Conservation (phyloP, 2,888 invertebrate species). For the Seira ritae region DNA sequence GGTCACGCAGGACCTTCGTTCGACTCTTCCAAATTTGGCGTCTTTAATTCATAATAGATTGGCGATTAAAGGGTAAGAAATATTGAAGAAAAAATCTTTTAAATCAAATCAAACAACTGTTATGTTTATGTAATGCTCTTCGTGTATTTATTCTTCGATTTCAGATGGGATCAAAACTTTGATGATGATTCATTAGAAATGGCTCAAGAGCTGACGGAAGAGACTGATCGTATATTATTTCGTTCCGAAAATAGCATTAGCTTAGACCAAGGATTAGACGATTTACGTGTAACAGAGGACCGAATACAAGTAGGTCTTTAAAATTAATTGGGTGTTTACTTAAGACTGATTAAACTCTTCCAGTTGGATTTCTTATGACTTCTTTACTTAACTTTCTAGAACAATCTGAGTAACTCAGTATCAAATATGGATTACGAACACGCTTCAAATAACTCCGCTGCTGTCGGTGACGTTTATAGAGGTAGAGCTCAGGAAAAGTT, state of each 20-base stretch:
- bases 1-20: slow-evolving; percentile 84
- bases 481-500: slow-evolving; percentile 71
- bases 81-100: neutral
- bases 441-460: slow-evolving; percentile 67
- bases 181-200: slow-evolving; percentile 70
- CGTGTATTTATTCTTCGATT: neutral
- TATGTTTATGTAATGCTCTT: no score
- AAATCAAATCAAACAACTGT: neutral
- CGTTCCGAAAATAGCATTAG: slow-evolving; percentile 69
- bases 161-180: slow-evolving; percentile 71
- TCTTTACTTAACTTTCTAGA: slow-evolving; percentile 21
- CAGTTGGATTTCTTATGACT: neutral
- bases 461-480: slow-evolving; percentile 68
- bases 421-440: slow-evolving; percentile 49
- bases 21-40: slow-evolving; percentile 86
- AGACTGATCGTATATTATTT: slow-evolving; percentile 65
- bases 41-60: slow-evolving; percentile 77
- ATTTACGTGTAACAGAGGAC: slow-evolving; percentile 30
- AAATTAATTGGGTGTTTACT: neutral
- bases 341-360: neutral
- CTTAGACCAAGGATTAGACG: slow-evolving; percentile 71
- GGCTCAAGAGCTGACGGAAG: slow-evolving; percentile 73
- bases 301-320: slow-evolving; percentile 31
- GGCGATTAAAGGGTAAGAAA: slow-evolving; percentile 70
- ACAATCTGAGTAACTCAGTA: slow-evolving; percentile 31